Evolutionary conservation across 2,797 vertebrate species (phyloP).

Genomic region (Cossypha heuglini): DNA sequence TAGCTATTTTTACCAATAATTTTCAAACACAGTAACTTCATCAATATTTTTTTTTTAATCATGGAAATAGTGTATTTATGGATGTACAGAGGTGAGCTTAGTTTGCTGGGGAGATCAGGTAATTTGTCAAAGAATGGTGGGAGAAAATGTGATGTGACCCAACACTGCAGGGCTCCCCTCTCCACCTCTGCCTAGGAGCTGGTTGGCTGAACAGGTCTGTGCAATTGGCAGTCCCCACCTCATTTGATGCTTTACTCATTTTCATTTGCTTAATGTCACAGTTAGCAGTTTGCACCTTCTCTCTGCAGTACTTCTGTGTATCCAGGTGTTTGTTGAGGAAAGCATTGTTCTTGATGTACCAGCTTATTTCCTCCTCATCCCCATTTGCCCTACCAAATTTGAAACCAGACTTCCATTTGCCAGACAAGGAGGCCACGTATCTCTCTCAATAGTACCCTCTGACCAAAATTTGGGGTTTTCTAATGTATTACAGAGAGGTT

Average conservation of each 20-base stretch:
- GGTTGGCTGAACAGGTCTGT: neutral
- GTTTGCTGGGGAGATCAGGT: neutral
- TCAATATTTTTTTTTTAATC: neutral
- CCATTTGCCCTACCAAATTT: neutral
- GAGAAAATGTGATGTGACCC: neutral
- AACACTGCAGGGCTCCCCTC: neutral
- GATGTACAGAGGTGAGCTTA: neutral
- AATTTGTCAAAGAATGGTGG: neutral
- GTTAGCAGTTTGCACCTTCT: neutral
- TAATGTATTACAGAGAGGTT: neutral
- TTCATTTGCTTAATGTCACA: neutral
- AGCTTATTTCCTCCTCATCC: neutral
- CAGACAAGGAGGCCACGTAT: neutral
- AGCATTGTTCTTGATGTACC: neutral
- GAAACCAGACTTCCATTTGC: neutral
- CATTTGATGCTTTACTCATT: neutral
- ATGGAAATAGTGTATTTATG: neutral
- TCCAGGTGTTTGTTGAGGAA: neutral
- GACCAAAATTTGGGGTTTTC: neutral
- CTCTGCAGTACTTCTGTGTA: neutral
- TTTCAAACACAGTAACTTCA: neutral
- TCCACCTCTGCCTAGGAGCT: neutral
- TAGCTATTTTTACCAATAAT: neutral
- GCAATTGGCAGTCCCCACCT: neutral
- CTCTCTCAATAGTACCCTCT: neutral